Conservation (phyloP, 2,888 invertebrate species). For the Pardosa pseudoannulata region DNA sequence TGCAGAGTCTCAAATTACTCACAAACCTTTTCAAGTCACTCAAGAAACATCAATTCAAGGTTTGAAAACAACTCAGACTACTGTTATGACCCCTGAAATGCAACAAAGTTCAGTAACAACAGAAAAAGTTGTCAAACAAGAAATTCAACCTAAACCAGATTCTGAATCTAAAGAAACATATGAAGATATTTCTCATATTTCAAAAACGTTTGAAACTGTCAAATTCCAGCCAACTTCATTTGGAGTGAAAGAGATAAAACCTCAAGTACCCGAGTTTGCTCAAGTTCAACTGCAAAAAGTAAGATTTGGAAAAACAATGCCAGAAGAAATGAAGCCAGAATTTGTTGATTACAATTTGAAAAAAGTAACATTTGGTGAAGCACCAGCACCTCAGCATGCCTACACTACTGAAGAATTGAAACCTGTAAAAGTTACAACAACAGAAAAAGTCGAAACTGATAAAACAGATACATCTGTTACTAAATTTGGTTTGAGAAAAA, state of each 20-base stretch:
- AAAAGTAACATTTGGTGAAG: constrained; percentile 30
- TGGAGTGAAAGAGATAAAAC: constrained; percentile 33
- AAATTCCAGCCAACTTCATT: constrained; percentile 12
- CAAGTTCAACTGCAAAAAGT: constrained; percentile 43
- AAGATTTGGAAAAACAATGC: constrained; percentile 19
- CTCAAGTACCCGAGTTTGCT: constrained; percentile 30
- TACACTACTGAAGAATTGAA: constrained; percentile 10
- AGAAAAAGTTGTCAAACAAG: not conserved
- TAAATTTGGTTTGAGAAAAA: constrained; percentile 39
- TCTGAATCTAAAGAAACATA: constrained; percentile 21
- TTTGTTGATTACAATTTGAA: constrained; percentile 51
- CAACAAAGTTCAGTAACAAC: not conserved
- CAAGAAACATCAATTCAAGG: not conserved
- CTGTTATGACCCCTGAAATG: not conserved
- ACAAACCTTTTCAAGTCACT: not conserved
- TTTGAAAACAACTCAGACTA: not conserved
- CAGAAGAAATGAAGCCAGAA: constrained; percentile 54
- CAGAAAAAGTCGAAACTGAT: constrained; percentile 37
- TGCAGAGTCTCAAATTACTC: constrained; percentile 1
- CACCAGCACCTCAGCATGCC: constrained; percentile 30
- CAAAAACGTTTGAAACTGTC: constrained; percentile 20
- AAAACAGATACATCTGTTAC: constrained; percentile 17
- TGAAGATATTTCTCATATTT: constrained; percentile 42
- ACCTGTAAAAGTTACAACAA: not conserved
- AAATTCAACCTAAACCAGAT: not conserved